Evolutionary conservation across 2,797 vertebrate genomes (phyloP).

Genomic region (Hippoglossus hippoglossus): DNA sequence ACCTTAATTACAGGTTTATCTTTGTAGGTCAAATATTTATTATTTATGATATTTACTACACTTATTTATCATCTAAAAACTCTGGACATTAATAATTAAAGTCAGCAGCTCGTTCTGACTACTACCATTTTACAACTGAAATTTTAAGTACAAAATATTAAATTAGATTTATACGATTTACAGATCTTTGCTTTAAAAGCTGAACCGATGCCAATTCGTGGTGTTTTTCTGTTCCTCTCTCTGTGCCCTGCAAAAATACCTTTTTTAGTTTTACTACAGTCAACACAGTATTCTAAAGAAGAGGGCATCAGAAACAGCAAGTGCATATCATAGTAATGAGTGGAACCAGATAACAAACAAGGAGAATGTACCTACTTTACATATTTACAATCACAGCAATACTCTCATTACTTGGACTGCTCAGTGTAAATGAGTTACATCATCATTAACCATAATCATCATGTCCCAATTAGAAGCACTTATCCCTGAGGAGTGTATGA

Average conservation of each 20-base stretch:
- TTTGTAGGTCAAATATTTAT: no score
- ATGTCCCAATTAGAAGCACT: neutral
- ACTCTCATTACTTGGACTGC: neutral
- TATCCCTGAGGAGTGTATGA: neutral
- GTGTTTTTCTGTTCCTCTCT: slow-evolving; percentile 33
- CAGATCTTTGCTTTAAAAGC: neutral
- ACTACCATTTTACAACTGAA: neutral
- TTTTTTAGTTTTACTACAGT: neutral
- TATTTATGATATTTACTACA: no score
- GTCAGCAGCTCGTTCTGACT: neutral
- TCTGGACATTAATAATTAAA: neutral
- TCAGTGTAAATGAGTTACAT: neutral
- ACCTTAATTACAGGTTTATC: no score
- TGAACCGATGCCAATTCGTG: neutral
- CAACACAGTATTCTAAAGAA: neutral
- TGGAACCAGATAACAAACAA: slow-evolving; percentile 12
- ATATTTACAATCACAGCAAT: neutral
- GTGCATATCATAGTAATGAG: neutral
- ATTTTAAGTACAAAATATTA: neutral
- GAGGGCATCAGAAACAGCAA: neutral
- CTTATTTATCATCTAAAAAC: no score
- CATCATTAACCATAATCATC: neutral
- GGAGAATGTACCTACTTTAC: neutral
- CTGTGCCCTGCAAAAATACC: neutral
- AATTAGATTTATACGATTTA: neutral